These are phyloP conservation scores for Aphis gossypii DNA, from an alignment of 1,140 invertebrate species.

Conservation along the genomic window DNA sequence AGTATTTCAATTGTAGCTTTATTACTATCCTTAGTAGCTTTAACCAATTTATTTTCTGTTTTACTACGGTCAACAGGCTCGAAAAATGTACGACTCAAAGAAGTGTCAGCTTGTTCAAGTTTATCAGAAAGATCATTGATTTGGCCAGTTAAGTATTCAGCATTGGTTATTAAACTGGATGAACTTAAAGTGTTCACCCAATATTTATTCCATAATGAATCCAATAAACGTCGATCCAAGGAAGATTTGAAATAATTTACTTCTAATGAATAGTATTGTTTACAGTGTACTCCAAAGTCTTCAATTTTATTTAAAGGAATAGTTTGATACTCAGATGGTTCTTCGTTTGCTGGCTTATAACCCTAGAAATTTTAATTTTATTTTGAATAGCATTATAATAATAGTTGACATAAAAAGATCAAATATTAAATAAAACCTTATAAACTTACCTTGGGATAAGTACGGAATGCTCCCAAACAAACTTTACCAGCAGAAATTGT, in stretches of 20 bases:
- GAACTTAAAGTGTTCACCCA: constrained; percentile 99
- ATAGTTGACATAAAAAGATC: not conserved
- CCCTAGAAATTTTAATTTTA: constrained; percentile 70
- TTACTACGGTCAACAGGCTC: constrained; percentile 89
- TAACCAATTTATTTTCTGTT: constrained; percentile 93
- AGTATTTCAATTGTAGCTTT: constrained; percentile 98
- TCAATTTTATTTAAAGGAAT: constrained; percentile 99
- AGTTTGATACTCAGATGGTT: constrained; percentile 98
- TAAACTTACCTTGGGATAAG: constrained; percentile 89
- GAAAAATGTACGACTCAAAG: constrained; percentile 68
- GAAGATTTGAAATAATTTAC: constrained; percentile 98
- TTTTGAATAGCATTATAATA: not conserved
- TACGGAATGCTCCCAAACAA: constrained; percentile 97
- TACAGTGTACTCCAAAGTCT: constrained; percentile 99
- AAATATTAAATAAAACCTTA: constrained; percentile 29
- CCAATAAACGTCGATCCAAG: constrained; percentile 87
- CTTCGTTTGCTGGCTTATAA: constrained; percentile 98
- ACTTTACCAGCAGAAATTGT: constrained; percentile 99
- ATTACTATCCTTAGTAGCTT: constrained; percentile 95
- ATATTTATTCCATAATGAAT: constrained; percentile 99
- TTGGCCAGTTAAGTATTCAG: constrained; percentile 91
- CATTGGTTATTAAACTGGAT: constrained; percentile 94
- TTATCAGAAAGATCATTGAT: constrained; percentile 97
- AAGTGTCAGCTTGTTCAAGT: constrained; percentile 90
- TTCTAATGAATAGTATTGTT: constrained; percentile 98